These are phyloP conservation scores for Scelioninae gen. 1 DNA, from an alignment of 2,888 invertebrate genomes.

Conservation along the genomic window DNA sequence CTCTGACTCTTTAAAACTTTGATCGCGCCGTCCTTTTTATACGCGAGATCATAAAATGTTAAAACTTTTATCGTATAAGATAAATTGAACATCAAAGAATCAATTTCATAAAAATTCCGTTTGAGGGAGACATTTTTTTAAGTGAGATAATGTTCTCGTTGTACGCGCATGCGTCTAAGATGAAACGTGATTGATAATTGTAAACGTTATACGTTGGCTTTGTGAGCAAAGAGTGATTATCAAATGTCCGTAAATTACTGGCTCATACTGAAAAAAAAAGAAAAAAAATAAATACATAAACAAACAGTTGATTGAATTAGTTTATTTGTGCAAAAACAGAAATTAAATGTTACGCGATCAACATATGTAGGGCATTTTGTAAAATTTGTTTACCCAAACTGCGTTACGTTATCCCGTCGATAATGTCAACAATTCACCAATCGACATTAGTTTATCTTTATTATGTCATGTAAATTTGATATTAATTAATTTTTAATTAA, in stretches of 20 bases:
- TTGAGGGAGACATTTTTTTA: constrained; percentile 15
- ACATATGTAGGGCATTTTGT: neutral
- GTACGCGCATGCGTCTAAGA: neutral
- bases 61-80: constrained; percentile 58
- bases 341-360: neutral
- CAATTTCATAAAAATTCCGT: constrained; percentile 53
- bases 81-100: constrained; percentile 57
- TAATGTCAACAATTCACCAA: neutral
- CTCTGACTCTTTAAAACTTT: constrained; percentile 57
- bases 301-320: constrained; percentile 19
- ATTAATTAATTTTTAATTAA: constrained; percentile 22
- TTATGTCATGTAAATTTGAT: neutral
- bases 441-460: constrained; percentile 19
- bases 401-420: neutral
- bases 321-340: neutral
- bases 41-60: constrained; percentile 56
- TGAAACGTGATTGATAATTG: constrained; percentile 46
- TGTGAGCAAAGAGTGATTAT: neutral
- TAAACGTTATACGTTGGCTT: constrained; percentile 2
- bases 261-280: neutral
- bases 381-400: neutral
- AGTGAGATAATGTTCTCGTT: constrained; percentile 46
- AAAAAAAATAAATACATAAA: no score
- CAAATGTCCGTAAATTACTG: constrained; percentile 2
- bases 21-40: constrained; percentile 56